Evolutionary conservation across 2,113 vertebrate species (phyloP).

Genomic region (Motacilla tschutschensis): DNA sequence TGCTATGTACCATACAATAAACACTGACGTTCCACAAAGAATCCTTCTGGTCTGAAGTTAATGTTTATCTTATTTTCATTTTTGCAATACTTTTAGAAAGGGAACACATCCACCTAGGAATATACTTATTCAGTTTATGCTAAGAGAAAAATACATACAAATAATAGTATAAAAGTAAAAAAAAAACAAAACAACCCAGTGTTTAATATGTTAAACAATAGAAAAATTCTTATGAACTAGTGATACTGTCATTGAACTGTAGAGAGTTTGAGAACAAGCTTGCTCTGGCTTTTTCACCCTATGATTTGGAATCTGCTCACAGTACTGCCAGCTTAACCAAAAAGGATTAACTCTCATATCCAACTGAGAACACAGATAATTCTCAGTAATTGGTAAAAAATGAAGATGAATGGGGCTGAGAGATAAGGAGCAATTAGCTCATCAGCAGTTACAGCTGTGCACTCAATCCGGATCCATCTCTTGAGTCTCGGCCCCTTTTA

Average conservation of each 20-base stretch:
- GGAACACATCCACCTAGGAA: background rate
- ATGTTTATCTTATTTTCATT: background rate
- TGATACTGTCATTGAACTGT: constrained; percentile 80
- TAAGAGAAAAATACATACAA: constrained; percentile 13
- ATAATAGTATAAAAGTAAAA: background rate
- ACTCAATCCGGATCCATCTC: constrained; percentile 97
- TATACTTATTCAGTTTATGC: background rate
- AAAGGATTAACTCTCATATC: constrained; percentile 99
- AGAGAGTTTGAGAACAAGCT: constrained; percentile 86
- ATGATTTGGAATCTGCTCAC: constrained; percentile 96
- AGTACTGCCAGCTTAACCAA: constrained; percentile 99
- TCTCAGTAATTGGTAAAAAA: constrained; percentile 99
- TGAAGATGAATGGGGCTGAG: constrained; percentile 99
- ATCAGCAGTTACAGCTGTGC: constrained; percentile 99
- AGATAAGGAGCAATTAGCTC: constrained; percentile 99
- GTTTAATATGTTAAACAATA: constrained; percentile 68
- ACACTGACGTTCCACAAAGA: background rate
- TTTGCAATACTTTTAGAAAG: constrained; percentile 1
- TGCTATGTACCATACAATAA: background rate
- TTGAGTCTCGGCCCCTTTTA: constrained; percentile 92
- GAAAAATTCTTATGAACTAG: constrained; percentile 70
- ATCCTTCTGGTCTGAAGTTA: background rate
- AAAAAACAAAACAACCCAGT: background rate
- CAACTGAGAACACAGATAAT: constrained; percentile 99
- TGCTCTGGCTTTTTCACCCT: constrained; percentile 86